Base-by-base conservation (phyloP, 2,113 vertebrate species). In the Trematomus loennbergii region DNA sequence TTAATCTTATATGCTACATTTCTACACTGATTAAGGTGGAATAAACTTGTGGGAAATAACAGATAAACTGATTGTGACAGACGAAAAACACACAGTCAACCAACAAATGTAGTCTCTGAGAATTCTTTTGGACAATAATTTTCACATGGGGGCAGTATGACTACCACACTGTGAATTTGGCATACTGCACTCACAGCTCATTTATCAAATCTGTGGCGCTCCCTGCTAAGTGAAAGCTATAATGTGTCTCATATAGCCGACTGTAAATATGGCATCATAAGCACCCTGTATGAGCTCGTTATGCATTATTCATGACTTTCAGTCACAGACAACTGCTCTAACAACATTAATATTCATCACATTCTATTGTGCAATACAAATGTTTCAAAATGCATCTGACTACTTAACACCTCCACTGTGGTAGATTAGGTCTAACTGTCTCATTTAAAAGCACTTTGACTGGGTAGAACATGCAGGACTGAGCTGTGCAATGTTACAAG, bases 121-220 rank as follows among this genome's bases (percentile, higher is more conserved):
- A 43, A 13, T 63, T 7, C 12, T 20, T 72, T 45, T 53, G 58
- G 52, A 60, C 36, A 16, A 8, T 12, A 33, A 57, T 17, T 52
- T 75, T 76, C 90, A 87, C 82, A 82, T 64, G 88, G 75, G 84
- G 88, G 83, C 87, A 86, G 84, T 84, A 43, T 75, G 60, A 78
- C 69, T 20, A 18, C 62, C 20, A 49, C 12, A 33, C 71, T 80
- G 50, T 29, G 66, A 60, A 69, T 20, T 22, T 12, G 13, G 40
- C 67, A 66, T 12, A 72, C 66, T 82, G 78, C 74, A 70, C 60
- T 73, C 61, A 40, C 57, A 58, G 20, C 63, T 78, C 29, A 55
- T 72, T 59, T 81, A 50, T 52, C 63, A 61, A 60, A 57, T 8
- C 53, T 20, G 22, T 11, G n/a, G 12, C 2, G 18, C 65, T 74